phyloP scores from a whole-genome alignment of 2,888 invertebrate species.

The Spodoptera littoralis region DNA sequence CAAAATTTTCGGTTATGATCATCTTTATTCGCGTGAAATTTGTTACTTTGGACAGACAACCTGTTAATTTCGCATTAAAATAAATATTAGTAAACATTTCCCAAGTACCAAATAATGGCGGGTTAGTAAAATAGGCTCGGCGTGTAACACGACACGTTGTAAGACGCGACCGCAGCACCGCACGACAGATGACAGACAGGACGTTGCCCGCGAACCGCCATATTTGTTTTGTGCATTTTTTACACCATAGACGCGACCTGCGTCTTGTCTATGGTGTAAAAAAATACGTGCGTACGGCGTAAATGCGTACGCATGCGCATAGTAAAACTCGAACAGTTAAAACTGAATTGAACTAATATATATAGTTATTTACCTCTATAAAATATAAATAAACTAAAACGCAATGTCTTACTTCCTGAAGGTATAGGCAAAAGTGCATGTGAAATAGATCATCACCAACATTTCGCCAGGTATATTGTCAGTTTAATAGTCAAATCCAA shows the following conservation, averaged over 20 bases:
- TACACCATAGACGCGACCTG: conserved; percentile 22
- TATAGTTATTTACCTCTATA: too few relatives aligned
- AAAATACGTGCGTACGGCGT: conserved; percentile 1
- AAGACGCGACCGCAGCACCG: conserved; percentile 72
- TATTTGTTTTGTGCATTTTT: conserved; percentile 62
- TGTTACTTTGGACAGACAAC: too few relatives aligned
- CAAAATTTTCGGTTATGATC: too few relatives aligned
- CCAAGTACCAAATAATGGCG: conserved; percentile 70
- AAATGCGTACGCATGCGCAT: conserved; percentile 12
- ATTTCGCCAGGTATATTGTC: too few relatives aligned
- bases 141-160: conserved; percentile 74
- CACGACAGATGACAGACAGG: conserved; percentile 76
- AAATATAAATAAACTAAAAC: too few relatives aligned
- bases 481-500: too few relatives aligned
- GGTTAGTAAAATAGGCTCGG: conserved; percentile 59
- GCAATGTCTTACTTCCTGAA: too few relatives aligned
- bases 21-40: too few relatives aligned
- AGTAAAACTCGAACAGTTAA: conserved; percentile 6
- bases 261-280: too few relatives aligned
- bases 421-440: too few relatives aligned
- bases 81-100: background rate
- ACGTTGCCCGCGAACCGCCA: conserved; percentile 74
- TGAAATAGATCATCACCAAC: too few relatives aligned
- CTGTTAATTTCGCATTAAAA: background rate
- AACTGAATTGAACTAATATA: too few relatives aligned